Base-by-base conservation (phyloP, 1,140 invertebrate species). In the Tetraneura akinire region DNA sequence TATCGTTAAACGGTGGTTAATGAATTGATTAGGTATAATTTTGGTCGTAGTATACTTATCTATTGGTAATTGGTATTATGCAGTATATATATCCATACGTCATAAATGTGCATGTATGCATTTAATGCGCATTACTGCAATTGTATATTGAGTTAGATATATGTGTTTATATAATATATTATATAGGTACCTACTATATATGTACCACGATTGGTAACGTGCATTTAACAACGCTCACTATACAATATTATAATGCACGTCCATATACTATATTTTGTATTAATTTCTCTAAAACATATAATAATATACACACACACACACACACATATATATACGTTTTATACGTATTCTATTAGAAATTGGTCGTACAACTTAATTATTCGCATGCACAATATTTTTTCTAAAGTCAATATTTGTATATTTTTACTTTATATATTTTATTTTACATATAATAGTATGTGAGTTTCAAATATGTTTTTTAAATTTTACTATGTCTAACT, bases 251-350 rank as follows among this genome's bases (percentile, higher is more conserved):
- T 53, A 53, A 71, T 29, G n/a, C 29, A 71, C 51, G 37, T 62
- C 74, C 55, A 14, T 11, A n/a, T n/a, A n/a, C n/a, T n/a, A n/a
- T n/a, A n/a, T 10, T 37, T 55, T 32, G 37, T 62, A 55, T 32
- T 78, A 60, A 78, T 78, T 78, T 78, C 74, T 78, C 32, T 62
- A 78, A 45, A 26, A 60, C 37, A 16, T 3, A n/a, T n/a, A 51
- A 73, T 51, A 66, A 49, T 71, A 71, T 8, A 49, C 1, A 73
- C 18, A 49, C 9, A 1, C 45, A 11, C 21, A n/a, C n/a, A n/a
- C n/a, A n/a, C n/a, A n/a, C n/a, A n/a, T n/a, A n/a, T n/a, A n/a
- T n/a, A n/a, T n/a, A n/a, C n/a, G n/a, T n/a, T n/a, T n/a, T n/a
- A n/a, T n/a, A n/a, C n/a, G n/a, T n/a, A n/a, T n/a, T n/a, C n/a